Conservation (phyloP, 1,140 invertebrate genomes). For the Euglossa dilemma region DNA sequence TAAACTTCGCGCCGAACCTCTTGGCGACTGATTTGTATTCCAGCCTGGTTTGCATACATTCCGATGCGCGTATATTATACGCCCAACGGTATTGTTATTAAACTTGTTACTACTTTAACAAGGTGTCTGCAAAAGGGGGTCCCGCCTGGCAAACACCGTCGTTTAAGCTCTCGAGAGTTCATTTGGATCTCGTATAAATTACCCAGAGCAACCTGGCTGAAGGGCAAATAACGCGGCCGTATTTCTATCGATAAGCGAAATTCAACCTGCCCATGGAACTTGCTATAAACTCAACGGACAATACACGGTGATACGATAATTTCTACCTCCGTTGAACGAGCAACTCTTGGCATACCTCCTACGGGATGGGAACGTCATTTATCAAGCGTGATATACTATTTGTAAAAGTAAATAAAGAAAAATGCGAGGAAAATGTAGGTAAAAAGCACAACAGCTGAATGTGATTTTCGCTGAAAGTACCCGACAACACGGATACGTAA, state of each 20-base stretch:
- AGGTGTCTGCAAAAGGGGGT: constrained; percentile 5
- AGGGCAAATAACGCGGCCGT: background rate
- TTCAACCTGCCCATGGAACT: background rate
- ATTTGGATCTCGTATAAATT: background rate
- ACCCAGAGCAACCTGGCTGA: background rate
- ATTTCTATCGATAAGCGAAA: background rate
- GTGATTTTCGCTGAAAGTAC: constrained; percentile 36
- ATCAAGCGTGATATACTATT: background rate
- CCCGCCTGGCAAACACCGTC: background rate
- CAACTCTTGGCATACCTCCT: background rate
- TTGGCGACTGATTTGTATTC: constrained; percentile 38
- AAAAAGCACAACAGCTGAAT: constrained; percentile 27
- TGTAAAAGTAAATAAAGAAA: constrained; percentile 10
- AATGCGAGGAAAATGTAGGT: constrained; percentile 10
- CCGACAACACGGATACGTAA: constrained; percentile 35
- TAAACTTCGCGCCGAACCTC: constrained; percentile 38
- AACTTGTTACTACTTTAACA: constrained; percentile 39
- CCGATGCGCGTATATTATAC: constrained; percentile 35
- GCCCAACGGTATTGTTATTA: constrained; percentile 31
- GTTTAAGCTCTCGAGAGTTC: background rate
- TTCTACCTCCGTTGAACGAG: background rate
- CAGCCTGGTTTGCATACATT: constrained; percentile 32
- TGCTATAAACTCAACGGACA: too few species aligned
- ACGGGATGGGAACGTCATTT: background rate
- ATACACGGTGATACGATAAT: background rate